A percentile compares a stretch with the other conserved stretches of the same genome.
Evolutionary conservation across 2,113 vertebrate genomes (phyloP).

Genomic region (Parus major): DNA sequence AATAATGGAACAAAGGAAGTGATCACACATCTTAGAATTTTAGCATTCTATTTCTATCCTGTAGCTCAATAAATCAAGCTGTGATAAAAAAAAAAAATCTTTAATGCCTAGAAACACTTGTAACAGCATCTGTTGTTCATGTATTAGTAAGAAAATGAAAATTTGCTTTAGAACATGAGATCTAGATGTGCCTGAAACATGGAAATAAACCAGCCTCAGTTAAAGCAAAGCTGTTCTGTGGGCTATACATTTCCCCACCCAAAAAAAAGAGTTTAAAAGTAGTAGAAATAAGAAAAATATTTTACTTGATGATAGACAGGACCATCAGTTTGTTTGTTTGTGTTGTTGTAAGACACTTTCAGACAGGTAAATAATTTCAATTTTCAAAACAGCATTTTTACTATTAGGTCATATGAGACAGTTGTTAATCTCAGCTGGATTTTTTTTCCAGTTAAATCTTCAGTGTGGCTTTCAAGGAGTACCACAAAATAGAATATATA

Average conservation of each 20-base stretch:
- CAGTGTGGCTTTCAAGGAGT: not conserved
- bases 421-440: not conserved
- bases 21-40: not conserved
- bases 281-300: not conserved
- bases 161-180: not conserved
- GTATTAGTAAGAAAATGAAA: not conserved
- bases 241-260: not conserved
- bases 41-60: not conserved
- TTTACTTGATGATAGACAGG: not conserved
- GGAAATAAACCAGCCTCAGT: not conserved
- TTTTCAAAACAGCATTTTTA: not conserved
- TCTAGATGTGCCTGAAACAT: not conserved
- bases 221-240: not conserved
- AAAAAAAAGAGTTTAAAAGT: not conserved
- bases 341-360: not conserved
- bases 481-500: not conserved
- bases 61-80: not conserved
- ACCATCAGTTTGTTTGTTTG: not conserved
- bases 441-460: not conserved
- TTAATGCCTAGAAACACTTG: not conserved
- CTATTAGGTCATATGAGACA: not conserved
- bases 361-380: not conserved
- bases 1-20: conserved; percentile 13
- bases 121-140: not conserved
- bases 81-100: not conserved